These are phyloP conservation scores for Anolis carolinensis DNA, from an alignment of 2,113 vertebrate species.

Conservation along the genomic window DNA sequence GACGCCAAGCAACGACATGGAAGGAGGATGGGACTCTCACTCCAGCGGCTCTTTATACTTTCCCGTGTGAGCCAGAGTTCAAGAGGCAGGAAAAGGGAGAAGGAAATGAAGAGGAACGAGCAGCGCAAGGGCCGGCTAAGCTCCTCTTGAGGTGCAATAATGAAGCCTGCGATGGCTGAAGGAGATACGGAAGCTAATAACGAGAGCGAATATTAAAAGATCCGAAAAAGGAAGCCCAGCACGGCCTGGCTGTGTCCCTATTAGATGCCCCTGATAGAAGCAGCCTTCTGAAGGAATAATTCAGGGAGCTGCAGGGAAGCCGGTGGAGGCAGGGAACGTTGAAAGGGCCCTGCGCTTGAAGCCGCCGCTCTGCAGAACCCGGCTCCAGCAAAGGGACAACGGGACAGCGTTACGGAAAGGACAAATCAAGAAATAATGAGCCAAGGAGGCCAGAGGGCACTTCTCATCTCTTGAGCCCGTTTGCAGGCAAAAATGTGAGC, in stretches of 20 bases:
- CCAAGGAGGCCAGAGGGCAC: neutral
- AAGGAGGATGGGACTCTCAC: no score
- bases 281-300: neutral
- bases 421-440: constrained; percentile 15
- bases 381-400: neutral
- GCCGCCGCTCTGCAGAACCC: neutral
- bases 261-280: neutral
- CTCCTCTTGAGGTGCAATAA: neutral
- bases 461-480: neutral
- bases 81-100: neutral
- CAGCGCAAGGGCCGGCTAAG: neutral
- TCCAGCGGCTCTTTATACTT: neutral
- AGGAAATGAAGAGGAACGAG: neutral
- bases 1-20: no score
- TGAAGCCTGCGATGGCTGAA: neutral
- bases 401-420: neutral
- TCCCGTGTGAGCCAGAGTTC: no score
- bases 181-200: neutral
- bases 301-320: neutral
- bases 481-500: neutral
- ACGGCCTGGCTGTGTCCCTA: no score
- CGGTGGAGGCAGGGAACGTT: neutral
- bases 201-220: neutral
- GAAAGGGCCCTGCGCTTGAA: neutral
- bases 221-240: neutral